These are phyloP conservation scores for Pipistrellus pygmaeus DNA, from an alignment of 2,797 vertebrate genomes.

Conservation along the genomic window DNA sequence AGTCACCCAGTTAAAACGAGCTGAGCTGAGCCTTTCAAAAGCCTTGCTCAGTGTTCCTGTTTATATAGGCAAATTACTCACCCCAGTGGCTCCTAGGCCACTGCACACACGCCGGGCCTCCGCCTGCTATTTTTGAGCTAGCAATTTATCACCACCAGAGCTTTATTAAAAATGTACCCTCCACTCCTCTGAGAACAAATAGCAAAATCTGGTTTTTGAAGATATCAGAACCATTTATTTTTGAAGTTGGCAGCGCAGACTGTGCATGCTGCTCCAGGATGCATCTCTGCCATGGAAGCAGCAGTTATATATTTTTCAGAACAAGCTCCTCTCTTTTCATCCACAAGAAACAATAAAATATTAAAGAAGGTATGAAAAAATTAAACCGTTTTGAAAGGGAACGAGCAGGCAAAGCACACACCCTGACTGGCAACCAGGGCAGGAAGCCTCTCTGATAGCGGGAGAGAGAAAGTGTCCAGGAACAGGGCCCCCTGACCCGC, in stretches of 20 bases:
- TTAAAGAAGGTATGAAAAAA: constrained; percentile 75
- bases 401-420: constrained; percentile 54
- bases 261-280: constrained; percentile 60
- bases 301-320: constrained; percentile 76
- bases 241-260: constrained; percentile 74
- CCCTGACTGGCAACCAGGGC: background rate
- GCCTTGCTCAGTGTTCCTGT: constrained; percentile 54
- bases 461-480: background rate
- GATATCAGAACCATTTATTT: constrained; percentile 80
- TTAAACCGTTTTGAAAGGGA: constrained; percentile 73
- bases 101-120: constrained; percentile 5
- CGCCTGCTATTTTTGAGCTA: constrained; percentile 76
- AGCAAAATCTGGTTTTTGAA: constrained; percentile 83
- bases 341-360: constrained; percentile 81
- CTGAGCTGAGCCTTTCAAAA: constrained; percentile 69
- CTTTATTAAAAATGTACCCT: constrained; percentile 84
- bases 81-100: constrained; percentile 51
- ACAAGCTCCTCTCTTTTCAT: constrained; percentile 70
- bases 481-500: background rate
- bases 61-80: constrained; percentile 79
- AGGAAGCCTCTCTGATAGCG: constrained; percentile 44
- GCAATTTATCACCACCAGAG: constrained; percentile 76
- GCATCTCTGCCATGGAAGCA: constrained; percentile 54
- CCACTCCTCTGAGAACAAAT: constrained; percentile 82
- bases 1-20: constrained; percentile 68